Evolutionary conservation across 2,888 invertebrate genomes (phyloP).

Genomic region (Polydrusus pterygomalis): DNA sequence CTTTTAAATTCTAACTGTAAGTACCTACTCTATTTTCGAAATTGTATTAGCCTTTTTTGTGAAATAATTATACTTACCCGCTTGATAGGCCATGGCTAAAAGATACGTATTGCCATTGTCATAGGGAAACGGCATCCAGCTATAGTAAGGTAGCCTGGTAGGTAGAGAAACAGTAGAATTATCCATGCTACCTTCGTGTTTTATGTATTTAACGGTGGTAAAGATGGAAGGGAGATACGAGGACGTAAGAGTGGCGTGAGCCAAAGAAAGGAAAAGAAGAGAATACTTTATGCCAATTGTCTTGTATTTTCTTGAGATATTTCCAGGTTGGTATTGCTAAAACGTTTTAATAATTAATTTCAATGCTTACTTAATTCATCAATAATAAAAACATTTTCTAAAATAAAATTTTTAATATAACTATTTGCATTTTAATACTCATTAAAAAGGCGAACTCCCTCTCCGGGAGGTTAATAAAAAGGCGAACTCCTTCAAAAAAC

Average conservation of each 20-base stretch:
- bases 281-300: slow-evolving; percentile 63
- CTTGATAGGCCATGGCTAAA: slow-evolving; percentile 66
- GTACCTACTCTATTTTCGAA: too few species aligned
- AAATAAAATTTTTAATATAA: too few species aligned
- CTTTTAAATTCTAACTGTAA: too few species aligned
- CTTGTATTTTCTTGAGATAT: slow-evolving; percentile 60
- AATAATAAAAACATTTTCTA: too few species aligned
- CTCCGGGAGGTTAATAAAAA: too few species aligned
- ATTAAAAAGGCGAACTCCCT: too few species aligned
- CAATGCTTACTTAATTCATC: too few species aligned
- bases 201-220: slow-evolving; percentile 54
- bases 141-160: slow-evolving; percentile 63
- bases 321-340: slow-evolving; percentile 59
- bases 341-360: slow-evolving; percentile 18
- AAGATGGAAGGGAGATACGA: slow-evolving; percentile 64
- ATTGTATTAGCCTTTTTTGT: neutral
- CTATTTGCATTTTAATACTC: too few species aligned
- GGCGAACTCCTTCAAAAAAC: too few species aligned
- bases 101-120: slow-evolving; percentile 63
- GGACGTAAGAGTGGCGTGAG: slow-evolving; percentile 64
- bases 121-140: slow-evolving; percentile 68
- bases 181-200: slow-evolving; percentile 8
- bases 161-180: slow-evolving; percentile 54
- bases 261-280: slow-evolving; percentile 63
- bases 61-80: slow-evolving; percentile 40